Base-by-base conservation (phyloP, 2,888 invertebrate species). In the Drosophila paucipuncta region DNA sequence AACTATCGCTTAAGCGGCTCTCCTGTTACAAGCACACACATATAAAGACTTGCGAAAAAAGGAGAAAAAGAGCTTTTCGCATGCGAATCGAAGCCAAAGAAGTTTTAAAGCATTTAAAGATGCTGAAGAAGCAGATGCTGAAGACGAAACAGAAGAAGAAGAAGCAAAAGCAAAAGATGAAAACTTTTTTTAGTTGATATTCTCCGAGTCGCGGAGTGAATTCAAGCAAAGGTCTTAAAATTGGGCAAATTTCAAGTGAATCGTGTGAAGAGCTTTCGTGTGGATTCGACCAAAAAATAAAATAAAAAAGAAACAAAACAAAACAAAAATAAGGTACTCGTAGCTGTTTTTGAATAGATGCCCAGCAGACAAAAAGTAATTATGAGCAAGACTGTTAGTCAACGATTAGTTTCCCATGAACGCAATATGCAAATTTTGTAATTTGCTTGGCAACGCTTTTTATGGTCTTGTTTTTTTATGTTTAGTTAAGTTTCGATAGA, bases 1-100 rank as follows among this genome's bases (percentile, higher is more conserved):
- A 66, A 76, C 70, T 66, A 75, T 63, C 47, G 75, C 76, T 67
- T 71, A 63, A 67, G 57, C 76, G 54, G 66, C 67, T 73, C 75
- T 67, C 18, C 37, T 37, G 37, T 7, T 37, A 37, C 35, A 16
- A 35, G 18, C 18, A 62, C 58, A 53, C 39, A 66, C 30, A 65
- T 31, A 30, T n/a, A 59, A n/a, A 50, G 13, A 37, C 18, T 57
- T 28, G 55, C 50, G 35, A 62, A 41, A 18, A 41, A 35, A 65
- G 7, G 16, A 33, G n/a, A 16, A 41, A 49, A 66, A 57, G 33
- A 31, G 57, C 55, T 59, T 68, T 60, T 61, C 67, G 54, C 39
- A 58, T 49, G n/a, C 25, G 65, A 54, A 50, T 60, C 47, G 77
- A 66, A 76, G 71, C 66, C 76, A 76, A 66, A 66, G 76, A 76